Evolutionary conservation across 2,797 vertebrate species (phyloP).

Genomic region (Holocentrus rufus): DNA sequence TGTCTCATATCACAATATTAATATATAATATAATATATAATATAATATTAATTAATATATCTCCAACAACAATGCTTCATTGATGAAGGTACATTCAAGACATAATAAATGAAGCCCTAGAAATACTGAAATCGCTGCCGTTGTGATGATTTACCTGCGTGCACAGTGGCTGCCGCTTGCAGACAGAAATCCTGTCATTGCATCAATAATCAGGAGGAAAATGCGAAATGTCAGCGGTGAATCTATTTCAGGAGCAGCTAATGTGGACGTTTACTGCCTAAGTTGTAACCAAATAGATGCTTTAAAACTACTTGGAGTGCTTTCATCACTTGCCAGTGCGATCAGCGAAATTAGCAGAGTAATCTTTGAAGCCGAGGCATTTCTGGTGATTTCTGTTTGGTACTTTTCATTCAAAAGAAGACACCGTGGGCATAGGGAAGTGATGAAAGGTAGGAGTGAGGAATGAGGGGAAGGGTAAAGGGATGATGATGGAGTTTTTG

Average conservation of each 20-base stretch:
- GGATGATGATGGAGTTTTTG: conserved; percentile 46
- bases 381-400: conserved; percentile 46
- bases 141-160: conserved; percentile 6
- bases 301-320: conserved; percentile 44
- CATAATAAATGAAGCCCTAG: conserved; percentile 3
- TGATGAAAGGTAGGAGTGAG: conserved; percentile 40
- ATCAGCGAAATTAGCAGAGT: conserved; percentile 60
- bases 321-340: conserved; percentile 59
- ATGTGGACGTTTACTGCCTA: conserved; percentile 41
- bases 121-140: conserved; percentile 32
- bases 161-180: not conserved
- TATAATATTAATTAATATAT: too few relatives aligned
- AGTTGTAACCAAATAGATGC: conserved; percentile 54
- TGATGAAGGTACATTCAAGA: not conserved
- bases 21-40: too few relatives aligned
- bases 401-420: conserved; percentile 63
- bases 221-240: not conserved
- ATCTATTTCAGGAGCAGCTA: conserved; percentile 27
- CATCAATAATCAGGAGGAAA: conserved; percentile 20
- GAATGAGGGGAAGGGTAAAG: not conserved
- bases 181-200: conserved; percentile 1
- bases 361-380: conserved; percentile 56
- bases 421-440: conserved; percentile 32
- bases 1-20: too few relatives aligned
- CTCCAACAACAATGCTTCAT: not conserved